These are phyloP conservation scores for Nyctibius grandis DNA, from an alignment of 2,797 vertebrate species.

Conservation along the genomic window DNA sequence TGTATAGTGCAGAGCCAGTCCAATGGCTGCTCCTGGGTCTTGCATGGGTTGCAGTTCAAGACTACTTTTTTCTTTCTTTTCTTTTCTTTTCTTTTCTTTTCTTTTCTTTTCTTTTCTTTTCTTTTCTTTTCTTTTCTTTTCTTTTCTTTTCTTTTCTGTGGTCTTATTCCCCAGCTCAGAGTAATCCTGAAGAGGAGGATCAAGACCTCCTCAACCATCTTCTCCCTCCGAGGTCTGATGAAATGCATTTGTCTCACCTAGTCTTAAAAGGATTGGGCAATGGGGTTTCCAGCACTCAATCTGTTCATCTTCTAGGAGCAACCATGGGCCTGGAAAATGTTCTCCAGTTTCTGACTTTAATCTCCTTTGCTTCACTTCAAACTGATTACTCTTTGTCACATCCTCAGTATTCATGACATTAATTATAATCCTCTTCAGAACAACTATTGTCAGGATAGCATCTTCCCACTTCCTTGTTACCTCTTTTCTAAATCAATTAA, in stretches of 20 bases:
- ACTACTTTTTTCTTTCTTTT: not conserved
- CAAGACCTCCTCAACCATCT: not conserved
- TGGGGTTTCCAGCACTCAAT: not conserved
- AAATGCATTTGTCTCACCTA: not conserved
- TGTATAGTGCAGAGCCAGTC: not conserved
- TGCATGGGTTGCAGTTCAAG: not conserved
- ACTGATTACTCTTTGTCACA: not conserved
- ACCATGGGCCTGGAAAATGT: not conserved
- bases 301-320: not conserved
- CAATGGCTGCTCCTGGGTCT: not conserved
- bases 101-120: too few relatives aligned
- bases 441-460: rapidly evolving
- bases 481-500: not conserved
- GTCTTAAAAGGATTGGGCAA: not conserved
- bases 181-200: not conserved
- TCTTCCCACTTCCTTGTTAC: not conserved
- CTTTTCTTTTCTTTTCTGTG: too few relatives aligned
- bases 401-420: not conserved
- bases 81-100: too few relatives aligned
- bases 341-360: not conserved
- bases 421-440: not conserved
- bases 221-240: not conserved
- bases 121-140: too few relatives aligned
- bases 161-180: not conserved
- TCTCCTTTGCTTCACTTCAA: not conserved